phyloP scores from a whole-genome alignment of 64 coral and sea anemone species.

The Orbicella faveolata region DNA sequence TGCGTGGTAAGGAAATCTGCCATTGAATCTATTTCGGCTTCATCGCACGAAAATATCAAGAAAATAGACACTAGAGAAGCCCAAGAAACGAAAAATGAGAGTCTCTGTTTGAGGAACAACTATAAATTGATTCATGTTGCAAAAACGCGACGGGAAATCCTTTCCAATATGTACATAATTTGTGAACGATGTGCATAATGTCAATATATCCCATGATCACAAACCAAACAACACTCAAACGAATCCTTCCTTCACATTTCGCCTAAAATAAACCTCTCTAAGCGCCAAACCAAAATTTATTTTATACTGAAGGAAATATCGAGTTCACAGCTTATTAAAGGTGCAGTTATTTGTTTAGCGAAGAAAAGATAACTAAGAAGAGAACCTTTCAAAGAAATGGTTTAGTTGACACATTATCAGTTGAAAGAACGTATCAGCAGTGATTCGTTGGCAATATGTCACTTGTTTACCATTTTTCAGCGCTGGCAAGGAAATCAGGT shows the following conservation, averaged over 20 bases:
- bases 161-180: conserved; percentile 5
- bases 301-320: conserved; percentile 35
- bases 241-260: neutral
- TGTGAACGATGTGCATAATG: conserved; percentile 8
- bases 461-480: conserved; percentile 5
- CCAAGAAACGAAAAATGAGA: neutral
- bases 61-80: neutral
- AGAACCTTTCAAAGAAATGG: conserved; percentile 26
- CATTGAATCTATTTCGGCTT: conserved; percentile 1
- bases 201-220: conserved; percentile 2
- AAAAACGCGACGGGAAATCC: conserved; percentile 15
- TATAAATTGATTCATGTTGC: neutral
- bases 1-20: neutral
- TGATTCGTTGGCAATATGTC: conserved; percentile 50
- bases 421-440: conserved; percentile 21
- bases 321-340: conserved; percentile 39
- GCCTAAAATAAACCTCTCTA: conserved; percentile 28
- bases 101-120: neutral
- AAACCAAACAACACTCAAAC: conserved; percentile 30
- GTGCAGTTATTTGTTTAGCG: conserved; percentile 35
- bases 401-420: conserved; percentile 42
- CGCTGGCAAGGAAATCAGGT: neutral
- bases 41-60: neutral
- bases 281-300: conserved; percentile 22
- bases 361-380: conserved; percentile 32